Conservation (phyloP, 1,140 invertebrate genomes). For the Zaprionus nigranus region DNA sequence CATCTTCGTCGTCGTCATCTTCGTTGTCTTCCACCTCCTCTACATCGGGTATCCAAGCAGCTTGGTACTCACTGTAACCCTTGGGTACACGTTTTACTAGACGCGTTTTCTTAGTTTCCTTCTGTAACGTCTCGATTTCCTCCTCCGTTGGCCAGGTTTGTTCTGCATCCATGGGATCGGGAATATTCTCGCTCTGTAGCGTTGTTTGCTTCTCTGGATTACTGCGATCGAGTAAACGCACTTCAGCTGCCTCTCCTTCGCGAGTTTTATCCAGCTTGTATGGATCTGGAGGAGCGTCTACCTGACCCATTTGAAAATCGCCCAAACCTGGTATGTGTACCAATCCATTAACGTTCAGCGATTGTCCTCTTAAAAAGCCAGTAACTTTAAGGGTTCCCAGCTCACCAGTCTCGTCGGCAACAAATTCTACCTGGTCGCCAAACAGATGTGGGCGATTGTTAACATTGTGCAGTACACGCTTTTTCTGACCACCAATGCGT, state of each 20-base stretch:
- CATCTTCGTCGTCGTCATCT: constrained; percentile 80
- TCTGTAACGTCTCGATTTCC: constrained; percentile 91
- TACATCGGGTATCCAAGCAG: constrained; percentile 95
- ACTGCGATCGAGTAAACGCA: constrained; percentile 87
- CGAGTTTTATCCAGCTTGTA: constrained; percentile 88
- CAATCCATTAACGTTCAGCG: constrained; percentile 94
- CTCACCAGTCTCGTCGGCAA: constrained; percentile 84
- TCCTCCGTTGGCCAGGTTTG: constrained; percentile 98
- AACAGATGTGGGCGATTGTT: constrained; percentile 92
- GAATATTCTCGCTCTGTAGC: constrained; percentile 91
- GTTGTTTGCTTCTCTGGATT: constrained; percentile 91
- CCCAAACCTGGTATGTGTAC: constrained; percentile 96
- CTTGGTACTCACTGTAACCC: constrained; percentile 97
- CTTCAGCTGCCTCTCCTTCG: constrained; percentile 65
- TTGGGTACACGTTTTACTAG: constrained; percentile 94
- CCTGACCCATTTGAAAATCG: constrained; percentile 95
- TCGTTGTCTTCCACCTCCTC: constrained; percentile 87
- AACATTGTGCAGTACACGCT: constrained; percentile 89
- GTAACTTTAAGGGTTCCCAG: constrained; percentile 92
- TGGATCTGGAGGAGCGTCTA: constrained; percentile 91
- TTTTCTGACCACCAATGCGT: constrained; percentile 92
- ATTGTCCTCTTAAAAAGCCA: constrained; percentile 93
- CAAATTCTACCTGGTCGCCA: constrained; percentile 91
- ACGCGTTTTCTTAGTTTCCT: constrained; percentile 87
- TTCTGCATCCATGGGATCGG: constrained; percentile 96